These are phyloP conservation scores for Coregonus clupeaformis DNA, from an alignment of 2,113 vertebrate species.

Conservation along the genomic window DNA sequence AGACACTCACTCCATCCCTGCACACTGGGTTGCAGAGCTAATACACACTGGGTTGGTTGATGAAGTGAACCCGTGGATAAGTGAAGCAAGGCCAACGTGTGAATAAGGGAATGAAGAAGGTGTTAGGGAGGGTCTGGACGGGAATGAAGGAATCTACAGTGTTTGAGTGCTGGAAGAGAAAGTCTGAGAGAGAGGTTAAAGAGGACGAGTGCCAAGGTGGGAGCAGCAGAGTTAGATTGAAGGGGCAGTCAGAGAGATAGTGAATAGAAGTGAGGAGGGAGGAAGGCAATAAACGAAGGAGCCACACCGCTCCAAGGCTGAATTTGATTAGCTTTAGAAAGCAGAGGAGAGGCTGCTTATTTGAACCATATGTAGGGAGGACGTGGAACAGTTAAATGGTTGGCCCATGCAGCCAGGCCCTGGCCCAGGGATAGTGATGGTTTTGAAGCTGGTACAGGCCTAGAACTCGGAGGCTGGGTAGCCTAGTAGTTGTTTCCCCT, in stretches of 20 bases:
- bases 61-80: not conserved
- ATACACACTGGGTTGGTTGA: not conserved
- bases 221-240: not conserved
- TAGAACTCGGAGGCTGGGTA: slow-evolving; percentile 24
- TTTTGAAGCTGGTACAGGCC: slow-evolving; percentile 17
- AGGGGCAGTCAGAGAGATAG: not conserved
- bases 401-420: slow-evolving; percentile 8
- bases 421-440: slow-evolving; percentile 27
- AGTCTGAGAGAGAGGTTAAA: not conserved
- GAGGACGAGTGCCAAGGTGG: not conserved
- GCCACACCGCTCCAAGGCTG: slow-evolving; percentile 39
- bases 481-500: slow-evolving; percentile 35
- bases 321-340: slow-evolving; percentile 64
- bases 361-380: slow-evolving; percentile 67
- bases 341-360: slow-evolving; percentile 56
- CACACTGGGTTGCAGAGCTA: not conserved
- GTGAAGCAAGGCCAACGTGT: not conserved
- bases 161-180: not conserved
- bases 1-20: not conserved
- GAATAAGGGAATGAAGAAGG: not conserved
- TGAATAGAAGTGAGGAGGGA: not conserved
- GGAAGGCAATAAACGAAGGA: slow-evolving; percentile 30
- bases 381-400: slow-evolving; percentile 42
- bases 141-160: not conserved
- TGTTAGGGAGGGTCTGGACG: not conserved